Percentiles rank a stretch among this genome's conserved stretches.
phyloP scores from a whole-genome alignment of 2,888 invertebrate genomes.

The Coremacera marginata region DNA sequence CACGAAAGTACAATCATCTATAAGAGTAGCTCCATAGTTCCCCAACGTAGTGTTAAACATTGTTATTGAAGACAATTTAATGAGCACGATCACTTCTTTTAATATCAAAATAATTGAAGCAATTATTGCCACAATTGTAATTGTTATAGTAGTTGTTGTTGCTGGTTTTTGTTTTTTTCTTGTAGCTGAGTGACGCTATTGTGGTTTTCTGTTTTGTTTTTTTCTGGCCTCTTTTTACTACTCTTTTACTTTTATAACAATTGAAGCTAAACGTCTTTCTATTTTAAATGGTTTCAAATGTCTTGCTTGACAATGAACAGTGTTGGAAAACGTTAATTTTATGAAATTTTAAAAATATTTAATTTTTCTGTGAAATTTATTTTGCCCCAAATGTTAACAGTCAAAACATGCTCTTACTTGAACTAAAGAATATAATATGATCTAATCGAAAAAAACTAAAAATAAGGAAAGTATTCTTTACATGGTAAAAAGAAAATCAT shows the following conservation, averaged over 20 bases:
- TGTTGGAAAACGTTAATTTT: too few species aligned
- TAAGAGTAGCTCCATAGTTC: not conserved
- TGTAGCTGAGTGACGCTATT: not conserved
- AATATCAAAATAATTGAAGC: slow-evolving; percentile 29
- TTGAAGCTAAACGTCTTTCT: too few species aligned
- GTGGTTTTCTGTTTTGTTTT: not conserved
- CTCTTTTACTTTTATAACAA: not conserved
- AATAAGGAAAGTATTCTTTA: too few species aligned
- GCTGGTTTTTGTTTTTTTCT: not conserved
- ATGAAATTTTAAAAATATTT: too few species aligned
- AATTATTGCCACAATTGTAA: slow-evolving; percentile 10
- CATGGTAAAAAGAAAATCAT: too few species aligned
- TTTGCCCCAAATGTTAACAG: too few species aligned
- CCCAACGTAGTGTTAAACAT: not conserved
- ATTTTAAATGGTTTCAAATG: too few species aligned
- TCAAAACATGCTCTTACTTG: too few species aligned
- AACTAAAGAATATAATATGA: too few species aligned
- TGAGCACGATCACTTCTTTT: slow-evolving; percentile 32
- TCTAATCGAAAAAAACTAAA: too few species aligned
- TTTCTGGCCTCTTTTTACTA: not conserved
- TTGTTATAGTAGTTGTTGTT: not conserved
- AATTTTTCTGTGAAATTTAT: too few species aligned
- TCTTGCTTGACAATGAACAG: too few species aligned
- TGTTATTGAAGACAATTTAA: slow-evolving; percentile 19
- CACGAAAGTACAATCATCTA: not conserved